These are phyloP conservation scores for Exocentrus adspersus DNA, from an alignment of 2,888 invertebrate genomes.

Conservation along the genomic window DNA sequence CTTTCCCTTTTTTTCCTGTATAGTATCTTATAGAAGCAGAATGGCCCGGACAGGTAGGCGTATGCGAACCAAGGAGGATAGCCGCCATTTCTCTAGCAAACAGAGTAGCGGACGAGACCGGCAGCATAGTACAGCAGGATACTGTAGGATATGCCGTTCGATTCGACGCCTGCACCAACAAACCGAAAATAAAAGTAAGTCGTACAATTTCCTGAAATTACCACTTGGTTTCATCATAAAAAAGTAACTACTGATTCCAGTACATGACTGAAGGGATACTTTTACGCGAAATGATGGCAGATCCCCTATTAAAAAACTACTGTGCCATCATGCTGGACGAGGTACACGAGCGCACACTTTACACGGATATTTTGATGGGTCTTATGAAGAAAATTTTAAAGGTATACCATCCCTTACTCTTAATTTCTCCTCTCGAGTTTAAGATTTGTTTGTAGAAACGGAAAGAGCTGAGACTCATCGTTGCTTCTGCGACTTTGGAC, in stretches of 20 bases:
- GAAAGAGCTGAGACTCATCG: conserved; percentile 81
- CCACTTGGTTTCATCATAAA: too few relatives aligned
- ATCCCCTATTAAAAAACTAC: conserved; percentile 91
- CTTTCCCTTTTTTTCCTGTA: conserved; percentile 22
- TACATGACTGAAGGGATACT: conserved; percentile 97
- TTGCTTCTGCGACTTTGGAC: conserved; percentile 96
- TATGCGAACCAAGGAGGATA: conserved; percentile 92
- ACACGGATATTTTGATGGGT: conserved; percentile 95
- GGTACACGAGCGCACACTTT: conserved; percentile 92
- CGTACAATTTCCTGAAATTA: too few relatives aligned
- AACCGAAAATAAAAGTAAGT: conserved; percentile 80
- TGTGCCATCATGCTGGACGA: conserved; percentile 91
- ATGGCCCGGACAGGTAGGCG: conserved; percentile 85
- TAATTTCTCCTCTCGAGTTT: too few relatives aligned
- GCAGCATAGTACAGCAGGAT: conserved; percentile 76
- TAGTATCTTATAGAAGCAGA: conserved; percentile 91
- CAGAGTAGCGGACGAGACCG: conserved; percentile 89
- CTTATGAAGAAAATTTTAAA: conserved; percentile 90
- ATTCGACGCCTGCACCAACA: conserved; percentile 73
- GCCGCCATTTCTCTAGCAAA: conserved; percentile 89
- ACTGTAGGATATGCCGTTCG: conserved; percentile 89
- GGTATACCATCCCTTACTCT: conserved; percentile 60
- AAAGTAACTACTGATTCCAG: conserved; percentile 65
- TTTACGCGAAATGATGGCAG: conserved; percentile 92
- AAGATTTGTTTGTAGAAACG: conserved; percentile 62